Conservation (phyloP, 2,113 vertebrate species). For the Hystrix brachyura region DNA sequence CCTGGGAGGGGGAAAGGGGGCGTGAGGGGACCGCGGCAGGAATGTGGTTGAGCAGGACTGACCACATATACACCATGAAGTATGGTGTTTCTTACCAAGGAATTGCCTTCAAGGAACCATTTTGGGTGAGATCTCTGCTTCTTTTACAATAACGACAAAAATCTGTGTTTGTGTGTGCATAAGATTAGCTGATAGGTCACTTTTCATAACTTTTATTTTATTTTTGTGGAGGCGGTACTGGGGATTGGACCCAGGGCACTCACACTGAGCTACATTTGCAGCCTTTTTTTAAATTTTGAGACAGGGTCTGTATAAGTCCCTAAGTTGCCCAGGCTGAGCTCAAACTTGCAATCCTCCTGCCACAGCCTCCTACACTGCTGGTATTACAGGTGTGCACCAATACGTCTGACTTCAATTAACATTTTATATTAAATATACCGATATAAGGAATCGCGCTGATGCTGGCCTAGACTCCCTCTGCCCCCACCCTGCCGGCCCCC, state of each 20-base stretch:
- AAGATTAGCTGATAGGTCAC: neutral
- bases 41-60: conserved; percentile 64
- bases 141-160: neutral
- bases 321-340: neutral
- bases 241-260: neutral
- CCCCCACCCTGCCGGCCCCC: neutral
- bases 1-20: conserved; percentile 17
- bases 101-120: neutral
- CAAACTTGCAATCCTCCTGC: neutral
- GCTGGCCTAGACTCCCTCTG: neutral
- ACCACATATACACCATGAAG: neutral
- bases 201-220: neutral
- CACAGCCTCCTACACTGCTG: neutral
- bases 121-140: neutral
- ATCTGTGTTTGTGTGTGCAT: neutral
- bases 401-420: neutral
- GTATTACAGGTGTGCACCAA: neutral
- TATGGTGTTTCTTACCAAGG: neutral
- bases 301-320: neutral
- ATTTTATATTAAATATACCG: neutral
- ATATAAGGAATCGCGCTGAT: neutral
- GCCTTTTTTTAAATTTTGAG: neutral
- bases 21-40: neutral
- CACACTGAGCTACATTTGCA: neutral
- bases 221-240: neutral